phyloP scores from a whole-genome alignment of 2,797 vertebrate species.

The Florisuga fusca region DNA sequence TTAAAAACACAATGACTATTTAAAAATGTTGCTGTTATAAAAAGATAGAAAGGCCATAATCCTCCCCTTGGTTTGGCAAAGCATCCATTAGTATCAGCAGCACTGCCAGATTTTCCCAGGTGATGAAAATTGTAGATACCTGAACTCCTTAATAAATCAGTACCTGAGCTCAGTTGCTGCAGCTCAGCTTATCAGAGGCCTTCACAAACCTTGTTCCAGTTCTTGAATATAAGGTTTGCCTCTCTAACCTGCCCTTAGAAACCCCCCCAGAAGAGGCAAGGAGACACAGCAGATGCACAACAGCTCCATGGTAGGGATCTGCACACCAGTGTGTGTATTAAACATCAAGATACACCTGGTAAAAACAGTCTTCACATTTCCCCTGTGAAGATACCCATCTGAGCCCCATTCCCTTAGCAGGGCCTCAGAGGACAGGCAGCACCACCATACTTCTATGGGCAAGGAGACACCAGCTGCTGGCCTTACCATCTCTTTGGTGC shows the following conservation, averaged over 20 bases:
- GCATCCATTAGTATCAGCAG: neutral
- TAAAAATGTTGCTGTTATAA: neutral
- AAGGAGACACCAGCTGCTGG: neutral
- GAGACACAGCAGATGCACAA: neutral
- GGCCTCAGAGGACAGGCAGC: neutral
- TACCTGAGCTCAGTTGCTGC: neutral
- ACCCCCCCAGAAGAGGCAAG: neutral
- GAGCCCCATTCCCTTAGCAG: rapidly evolving
- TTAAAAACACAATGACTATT: neutral
- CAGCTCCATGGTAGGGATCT: neutral
- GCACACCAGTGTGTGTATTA: rapidly evolving
- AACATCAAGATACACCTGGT: neutral
- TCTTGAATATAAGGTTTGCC: neutral
- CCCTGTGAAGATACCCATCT: neutral
- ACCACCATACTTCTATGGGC: neutral
- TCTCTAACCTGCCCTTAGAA: neutral
- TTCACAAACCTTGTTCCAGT: neutral
- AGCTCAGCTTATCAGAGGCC: neutral
- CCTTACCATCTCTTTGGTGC: neutral
- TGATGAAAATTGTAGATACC: neutral
- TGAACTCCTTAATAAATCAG: neutral
- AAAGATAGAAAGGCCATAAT: neutral
- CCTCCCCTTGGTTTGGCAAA: neutral
- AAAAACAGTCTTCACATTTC: neutral
- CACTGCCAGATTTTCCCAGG: neutral